Evolutionary conservation across 2,888 invertebrate species (phyloP), one percentile per base, ranked within the genome.

Genomic region (Trachelus tabidus): DNA sequence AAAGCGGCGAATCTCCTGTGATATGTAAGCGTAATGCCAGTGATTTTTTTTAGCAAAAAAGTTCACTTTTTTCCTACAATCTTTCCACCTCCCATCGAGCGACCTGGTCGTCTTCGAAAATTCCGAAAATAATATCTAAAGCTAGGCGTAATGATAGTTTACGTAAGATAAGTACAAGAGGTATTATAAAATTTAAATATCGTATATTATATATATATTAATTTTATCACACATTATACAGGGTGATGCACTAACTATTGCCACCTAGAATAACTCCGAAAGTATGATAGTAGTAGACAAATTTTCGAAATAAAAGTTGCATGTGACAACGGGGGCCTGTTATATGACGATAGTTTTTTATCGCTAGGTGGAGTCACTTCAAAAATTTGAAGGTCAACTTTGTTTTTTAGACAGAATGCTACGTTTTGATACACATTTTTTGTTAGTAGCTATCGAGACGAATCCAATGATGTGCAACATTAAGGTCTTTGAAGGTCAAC

Each of bases 91-190:
- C 23, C 71, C 12, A 33, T 71, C 71, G 15, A 71, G 71, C 71
- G 31, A 71, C 33, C 33, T 12, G 12, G 15, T 85, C 83, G 81
- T 83, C 86, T 85, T 83, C 85, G 84, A 84, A 83, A 80, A 85
- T 83, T 85, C 83, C 83, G 83, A 56, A 56, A 56, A 23, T 23
- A 56, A 23, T 56, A 23, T 56, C 56, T 56, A 56, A 56, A 23
- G 23, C 83, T 80, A 78, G 82, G 74, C 71, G 80, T 84, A 83
- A 81, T 77, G 82, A 83, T 85, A 84, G 84, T 85, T 81, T 74
- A 34, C 35, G 30, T 74, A 35, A 74, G 30, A n/a, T 74, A n/a
- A 33, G 23, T 74, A 37, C 23, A n/a, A 33, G 37, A 37, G 12
- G 74, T 74, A 71, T 71, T 71, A 71, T 33, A 71, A 71, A 71